Evolutionary conservation across 1,140 invertebrate species (phyloP), one percentile per base, ranked within the genome.

Genomic region (Lanistes nyassanus): DNA sequence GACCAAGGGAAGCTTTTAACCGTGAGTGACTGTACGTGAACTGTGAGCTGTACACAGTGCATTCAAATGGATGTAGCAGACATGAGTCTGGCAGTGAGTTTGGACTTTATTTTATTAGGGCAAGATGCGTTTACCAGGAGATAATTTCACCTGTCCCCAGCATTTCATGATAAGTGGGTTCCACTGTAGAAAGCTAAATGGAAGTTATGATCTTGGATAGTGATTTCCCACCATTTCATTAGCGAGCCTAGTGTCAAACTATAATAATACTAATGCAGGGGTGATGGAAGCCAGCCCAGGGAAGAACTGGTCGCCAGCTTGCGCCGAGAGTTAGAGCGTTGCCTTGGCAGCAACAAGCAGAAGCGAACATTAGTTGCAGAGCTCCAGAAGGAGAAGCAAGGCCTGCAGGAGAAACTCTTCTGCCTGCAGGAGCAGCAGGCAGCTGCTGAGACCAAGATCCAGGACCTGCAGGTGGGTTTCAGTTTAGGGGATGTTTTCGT

Each of bases 321-420:
- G 66, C 86, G 83, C 34, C 47, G 69, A 26, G 86, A 88, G 76
- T 72, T 88, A 37, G 85, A 88, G 67, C 62, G 82, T 19, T 87
- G 85, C 74, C 78, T 88, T 3, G 74, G 76, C 16, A 87, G 81
- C 78, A 87, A 87, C 75, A 82, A 81, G 56, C 77, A 85, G 66
- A 88, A 88, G 76, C 76, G 85, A 31, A 67, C 67, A 21, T 79
- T 83, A 68, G 80, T 88, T 3, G 76, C 75, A 13, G 77, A 85
- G 23, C 76, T 85, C n/a, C 80, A 82, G 74, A 79, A 81, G 31
- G 78, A 84, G 66, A 42, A 83, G 29, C 76, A 77, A 60, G 74
- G 62, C 21, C 42, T 80, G 3, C 82, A 81, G 60, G 78, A 82
- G 71, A 81, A 86, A 16, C 67, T 85, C 47, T 42, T 72, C 19